Base-by-base conservation (phyloP, 2,888 invertebrate genomes). In the Pterostichus madidus region DNA sequence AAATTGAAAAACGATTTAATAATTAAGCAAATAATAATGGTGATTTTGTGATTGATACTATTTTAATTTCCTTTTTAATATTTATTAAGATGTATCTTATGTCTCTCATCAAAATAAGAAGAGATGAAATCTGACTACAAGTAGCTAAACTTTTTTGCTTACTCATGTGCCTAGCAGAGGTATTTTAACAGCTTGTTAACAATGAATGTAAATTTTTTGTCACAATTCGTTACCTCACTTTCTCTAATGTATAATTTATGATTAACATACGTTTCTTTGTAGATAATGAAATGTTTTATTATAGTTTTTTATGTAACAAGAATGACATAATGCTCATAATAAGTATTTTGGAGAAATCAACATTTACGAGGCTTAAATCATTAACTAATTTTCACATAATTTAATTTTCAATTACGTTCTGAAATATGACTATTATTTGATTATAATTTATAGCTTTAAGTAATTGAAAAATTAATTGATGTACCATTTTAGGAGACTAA, bases 191-290 rank as follows among this genome's bases (percentile, higher is more conserved):
- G 64, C 32, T 64, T 64, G 64, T 64, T 64, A 64, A 64, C 64
- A 64, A 64, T 49, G 49, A 49, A 49, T 64, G 35, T 64, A 64
- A 64, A 64, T 64, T 64, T 64, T 49, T 64, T 64, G 31, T 64
- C 64, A 31, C 64, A 64, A 24, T 59, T 64, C 64, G 35, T 64
- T 64, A 64, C n/a, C 35, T 32, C 31, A 64, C 64, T 64, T 64
- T 64, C 64, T 64, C 64, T 64, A 64, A 64, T 64, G 64, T 64
- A 35, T 64, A 64, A 64, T 64, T 64, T 64, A 64, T 64, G 64
- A 64, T 64, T n/a, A 64, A 64, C 64, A 64, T 64, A n/a, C 35
- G 64, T 64, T 64, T 32, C 64, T 64, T 64, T 24, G 31, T 32
- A 64, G 64, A 64, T 64, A 64, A 64, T 13, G 13, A 35, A 64